Conservation (phyloP, 1,140 invertebrate genomes). For the Cryptotermes secundus region DNA sequence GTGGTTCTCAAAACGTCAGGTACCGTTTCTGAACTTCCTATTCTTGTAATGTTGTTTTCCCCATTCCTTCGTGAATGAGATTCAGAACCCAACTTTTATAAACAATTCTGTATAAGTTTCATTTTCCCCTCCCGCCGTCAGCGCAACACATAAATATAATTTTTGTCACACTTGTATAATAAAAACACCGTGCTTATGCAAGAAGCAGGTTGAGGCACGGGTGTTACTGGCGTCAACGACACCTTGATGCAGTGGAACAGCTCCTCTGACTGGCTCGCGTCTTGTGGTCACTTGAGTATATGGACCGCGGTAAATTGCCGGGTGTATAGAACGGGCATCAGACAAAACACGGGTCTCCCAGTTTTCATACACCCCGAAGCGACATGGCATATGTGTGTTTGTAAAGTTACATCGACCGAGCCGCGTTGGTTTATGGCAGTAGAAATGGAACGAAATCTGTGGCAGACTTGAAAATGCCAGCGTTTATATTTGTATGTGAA, state of each 20-base stretch:
- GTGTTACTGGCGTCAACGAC: neutral
- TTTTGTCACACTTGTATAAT: constrained; percentile 10
- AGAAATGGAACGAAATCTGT: too few relatives aligned
- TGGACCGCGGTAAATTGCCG: too few relatives aligned
- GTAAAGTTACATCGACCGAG: too few relatives aligned
- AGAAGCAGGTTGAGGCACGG: neutral
- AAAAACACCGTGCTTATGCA: neutral
- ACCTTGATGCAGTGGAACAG: neutral
- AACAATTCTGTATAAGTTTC: neutral
- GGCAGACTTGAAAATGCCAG: too few relatives aligned
- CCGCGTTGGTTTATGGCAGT: too few relatives aligned
- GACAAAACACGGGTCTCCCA: too few relatives aligned
- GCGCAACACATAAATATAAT: neutral
- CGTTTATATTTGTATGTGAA: too few relatives aligned
- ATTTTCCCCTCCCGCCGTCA: neutral
- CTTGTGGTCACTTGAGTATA: neutral
- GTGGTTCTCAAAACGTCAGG: neutral
- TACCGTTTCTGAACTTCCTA: neutral
- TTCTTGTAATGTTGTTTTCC: neutral
- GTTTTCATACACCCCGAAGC: too few relatives aligned
- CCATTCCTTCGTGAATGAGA: neutral
- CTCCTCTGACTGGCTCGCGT: neutral
- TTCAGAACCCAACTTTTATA: neutral
- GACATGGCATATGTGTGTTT: too few relatives aligned
- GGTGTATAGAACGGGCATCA: too few relatives aligned